Base-by-base conservation (phyloP, 2,113 vertebrate genomes). In the Chaenocephalus aceratus region DNA sequence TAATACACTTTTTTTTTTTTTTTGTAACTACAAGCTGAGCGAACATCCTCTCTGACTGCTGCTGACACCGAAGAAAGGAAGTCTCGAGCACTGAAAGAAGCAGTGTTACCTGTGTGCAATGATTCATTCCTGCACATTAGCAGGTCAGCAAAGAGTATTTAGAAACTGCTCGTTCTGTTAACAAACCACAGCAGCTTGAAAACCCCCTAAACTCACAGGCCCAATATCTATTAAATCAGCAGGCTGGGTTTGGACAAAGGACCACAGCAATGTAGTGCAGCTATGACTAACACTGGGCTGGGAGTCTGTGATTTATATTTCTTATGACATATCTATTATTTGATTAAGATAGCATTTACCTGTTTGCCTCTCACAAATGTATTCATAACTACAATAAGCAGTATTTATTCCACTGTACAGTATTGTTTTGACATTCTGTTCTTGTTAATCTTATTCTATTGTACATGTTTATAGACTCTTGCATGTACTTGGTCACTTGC, bases 1-100 rank as follows among this genome's bases (percentile, higher is more conserved):
- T n/a, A n/a, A n/a, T n/a, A n/a, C n/a, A n/a, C n/a, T n/a, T n/a
- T n/a, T n/a, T n/a, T n/a, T n/a, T n/a, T n/a, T n/a, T n/a, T n/a
- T n/a, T n/a, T n/a, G n/a, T n/a, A n/a, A n/a, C n/a, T 4, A 44
- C 77, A 26, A 72, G 67, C 71, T 84, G 80, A 88, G 87, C 53
- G 34, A 86, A 90, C 87, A 90, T 91, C 91, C 90, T 91, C 66
- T 82, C 49, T 54, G 69, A 77, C 58, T 67, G 26, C 26, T 41
- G 72, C 84, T 85, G 83, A 86, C 72, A 34, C 0, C 2, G 51
- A 4, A 54, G 6, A 82, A 44, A 90, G 82, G 80, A 83, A 85
- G 76, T 69, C 36, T 4, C 8, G 4, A 23, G 45, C 0, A 12
- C 7, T 41, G n/a, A 65, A 64, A 62, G 11, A 54, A n/a, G 48